Evolutionary conservation across 2,888 invertebrate species (phyloP), one percentile per base, ranked within the genome.

Genomic region (Cryptus armator): DNA sequence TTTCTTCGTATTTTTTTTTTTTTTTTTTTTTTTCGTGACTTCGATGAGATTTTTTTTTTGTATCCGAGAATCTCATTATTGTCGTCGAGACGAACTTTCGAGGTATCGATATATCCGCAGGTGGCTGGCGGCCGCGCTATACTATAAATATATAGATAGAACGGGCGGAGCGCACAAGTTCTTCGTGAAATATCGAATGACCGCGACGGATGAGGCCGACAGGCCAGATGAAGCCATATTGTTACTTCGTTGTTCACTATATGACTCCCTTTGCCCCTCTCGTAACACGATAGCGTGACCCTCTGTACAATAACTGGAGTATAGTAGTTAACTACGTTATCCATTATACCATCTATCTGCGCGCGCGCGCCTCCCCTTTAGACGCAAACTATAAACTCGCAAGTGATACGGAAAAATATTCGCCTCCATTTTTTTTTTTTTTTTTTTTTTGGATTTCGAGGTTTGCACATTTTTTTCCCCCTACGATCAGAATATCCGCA

Each of bases 401-500:
- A 48, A 67, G 37, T 12, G 24, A 14, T 68, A 37, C 32, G 12
- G 9, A 4, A 7, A 53, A 53, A 19, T 51, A 4, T 29, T 7
- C 37, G 37, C 37, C 37, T 37, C 37, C 6, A 37, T 37, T 37
- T 37, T 51, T n/a, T 56, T 32, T 12, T 19, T 19, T 37, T n/a
- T 44, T 74, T 62, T 44, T 16, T 12, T 44, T 59, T 19, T 16
- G 19, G 12, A 19, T 59, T 12, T 5, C 24, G 37, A 9, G 7
- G 0, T 53, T 43, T 44, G 14, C 5, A 12, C 2, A 29, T 24
- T 59, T 59, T 59, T 14, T 44, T 56, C 59, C 19, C 32, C 53
- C 43, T 64, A 3, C 12, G n/a, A 81, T 88, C 89, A 98, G 98
- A 98, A 90, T 97, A 97, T 93, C 99, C 99, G 68, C 48, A 48